phyloP scores from a whole-genome alignment of 2,888 invertebrate species.

The Athalia circularis region DNA sequence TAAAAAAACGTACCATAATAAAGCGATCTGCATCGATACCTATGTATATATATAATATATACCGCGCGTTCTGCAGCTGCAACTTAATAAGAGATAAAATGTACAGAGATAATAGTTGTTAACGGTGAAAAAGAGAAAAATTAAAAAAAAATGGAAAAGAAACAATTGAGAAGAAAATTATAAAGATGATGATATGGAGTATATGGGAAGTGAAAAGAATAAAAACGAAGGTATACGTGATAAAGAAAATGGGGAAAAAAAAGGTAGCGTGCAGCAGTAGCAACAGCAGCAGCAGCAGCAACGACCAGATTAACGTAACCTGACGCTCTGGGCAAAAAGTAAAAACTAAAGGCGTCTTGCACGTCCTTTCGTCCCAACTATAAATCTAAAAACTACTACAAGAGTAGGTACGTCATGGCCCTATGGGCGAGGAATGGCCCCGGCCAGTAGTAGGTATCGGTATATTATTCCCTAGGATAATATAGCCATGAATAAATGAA shows the following conservation, averaged over 20 bases:
- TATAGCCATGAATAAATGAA: conserved; percentile 19
- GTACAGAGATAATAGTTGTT: not conserved
- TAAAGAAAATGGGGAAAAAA: conserved; percentile 44
- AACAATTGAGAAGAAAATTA: not conserved
- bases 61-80: conserved; percentile 6
- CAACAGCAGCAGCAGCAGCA: conserved; percentile 28
- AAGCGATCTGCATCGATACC: not conserved
- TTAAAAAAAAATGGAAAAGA: not conserved
- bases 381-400: conserved; percentile 29
- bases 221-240: too few species aligned
- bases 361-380: conserved; percentile 38
- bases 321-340: conserved; percentile 62
- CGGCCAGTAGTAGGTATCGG: conserved; percentile 1
- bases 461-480: conserved; percentile 41
- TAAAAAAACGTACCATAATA: conserved; percentile 37
- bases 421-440: conserved; percentile 38
- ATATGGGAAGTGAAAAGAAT: too few species aligned
- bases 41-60: too few species aligned
- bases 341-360: conserved; percentile 60
- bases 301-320: conserved; percentile 58
- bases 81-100: not conserved
- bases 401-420: not conserved
- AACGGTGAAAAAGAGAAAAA: not conserved
- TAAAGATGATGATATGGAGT: not conserved
- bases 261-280: conserved; percentile 7